A percentile compares a stretch with the other conserved stretches of the same genome.
Conservation (phyloP, 2,888 invertebrate genomes). For the Philonicus albiceps region DNA sequence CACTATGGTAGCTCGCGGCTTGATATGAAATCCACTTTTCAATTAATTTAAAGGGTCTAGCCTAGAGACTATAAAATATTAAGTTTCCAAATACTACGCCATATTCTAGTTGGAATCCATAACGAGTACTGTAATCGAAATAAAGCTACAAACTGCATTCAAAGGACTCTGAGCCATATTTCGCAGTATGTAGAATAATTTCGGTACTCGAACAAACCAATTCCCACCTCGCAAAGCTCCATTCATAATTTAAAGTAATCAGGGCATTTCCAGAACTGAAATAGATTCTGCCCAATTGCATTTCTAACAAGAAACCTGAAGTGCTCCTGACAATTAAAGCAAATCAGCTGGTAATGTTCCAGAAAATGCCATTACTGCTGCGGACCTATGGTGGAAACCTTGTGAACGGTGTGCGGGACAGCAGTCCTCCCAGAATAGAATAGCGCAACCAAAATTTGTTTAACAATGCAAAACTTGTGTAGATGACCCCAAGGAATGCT, state of each 20-base stretch:
- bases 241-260: neutral
- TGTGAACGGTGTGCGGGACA: neutral
- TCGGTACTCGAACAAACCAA: neutral
- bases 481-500: neutral
- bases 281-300: neutral
- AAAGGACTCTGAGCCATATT: neutral
- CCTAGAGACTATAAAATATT: too few relatives aligned
- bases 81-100: too few relatives aligned
- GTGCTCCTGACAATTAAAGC: conserved; percentile 16
- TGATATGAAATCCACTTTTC: too few relatives aligned
- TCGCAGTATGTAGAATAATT: neutral
- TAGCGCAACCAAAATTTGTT: neutral
- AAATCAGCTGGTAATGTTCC: conserved; percentile 29
- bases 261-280: neutral
- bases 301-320: neutral
- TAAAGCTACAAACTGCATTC: neutral
- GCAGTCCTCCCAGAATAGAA: neutral
- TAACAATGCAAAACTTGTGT: neutral
- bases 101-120: neutral
- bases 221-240: neutral
- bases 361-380: conserved; percentile 24
- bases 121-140: neutral
- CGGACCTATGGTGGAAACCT: neutral
- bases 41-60: too few relatives aligned
- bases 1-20: too few relatives aligned